Evolutionary conservation across 2,797 vertebrate species (phyloP), one percentile per base, ranked within the genome.

Genomic region (Cetoscarus ocellatus): DNA sequence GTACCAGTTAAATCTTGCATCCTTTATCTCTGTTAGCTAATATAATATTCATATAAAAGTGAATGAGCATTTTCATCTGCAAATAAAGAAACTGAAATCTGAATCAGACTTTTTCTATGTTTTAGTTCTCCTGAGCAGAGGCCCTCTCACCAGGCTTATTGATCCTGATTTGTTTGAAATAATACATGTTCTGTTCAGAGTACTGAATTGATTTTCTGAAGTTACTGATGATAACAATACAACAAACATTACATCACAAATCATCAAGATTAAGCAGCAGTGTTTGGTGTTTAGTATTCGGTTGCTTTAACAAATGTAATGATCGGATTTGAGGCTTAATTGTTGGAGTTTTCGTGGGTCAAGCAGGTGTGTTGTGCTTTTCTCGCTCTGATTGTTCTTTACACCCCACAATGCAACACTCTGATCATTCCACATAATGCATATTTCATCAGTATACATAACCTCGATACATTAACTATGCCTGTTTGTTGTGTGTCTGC

Each of bases 401-500:
- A 53, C 76, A 67, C 36, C 44, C 61, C 53, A 58, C 69, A 65
- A 57, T 55, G 70, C 79, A 73, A 54, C 69, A 40, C 52, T 35
- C 14, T 52, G 58, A 77, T 86, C 60, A 68, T 70, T 80, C 61
- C 70, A 72, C 47, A 54, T 68, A 56, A 86, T 86, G 58, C 73
- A 80, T 84, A 79, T 89, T 91, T 88, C 70, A 87, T 86, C 75
- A 75, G 59, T 45, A 35, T 61, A 70, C 61, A 65, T 74, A 52
- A 73, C 82, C 73, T 70, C 70, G 43, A 62, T 83, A 38, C 73
- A 79, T 83, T 75, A 89, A 75, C 77, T 71, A 19, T 60, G 61
- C 71, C 43, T 82, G 85, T 87, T 85, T 86, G 79, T 87, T 85
- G 67, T 84, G 72, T 75, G 65, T 75, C 74, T 70, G 75, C 34